Base-by-base conservation (phyloP, 2,797 vertebrate species). In the Poecilia picta region DNA sequence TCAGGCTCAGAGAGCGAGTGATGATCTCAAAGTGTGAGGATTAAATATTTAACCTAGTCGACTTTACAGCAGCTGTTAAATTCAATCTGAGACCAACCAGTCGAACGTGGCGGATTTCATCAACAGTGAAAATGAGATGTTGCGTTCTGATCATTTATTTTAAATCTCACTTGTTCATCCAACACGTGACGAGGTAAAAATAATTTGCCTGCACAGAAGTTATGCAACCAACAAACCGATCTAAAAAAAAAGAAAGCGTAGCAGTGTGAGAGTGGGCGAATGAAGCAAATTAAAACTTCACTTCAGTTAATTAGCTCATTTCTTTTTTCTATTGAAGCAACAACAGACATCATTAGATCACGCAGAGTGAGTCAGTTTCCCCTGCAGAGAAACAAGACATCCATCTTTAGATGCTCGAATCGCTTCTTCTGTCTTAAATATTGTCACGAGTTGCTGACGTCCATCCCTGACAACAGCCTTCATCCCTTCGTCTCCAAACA, bases 241-340 rank as follows among this genome's bases (percentile, higher is more conserved):
- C 64, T 15, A 62, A 45, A 16, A 57, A 72, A 15, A 59, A 28
- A 33, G 33, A 55, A 55, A n/a, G 25, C 13, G 41, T 16, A 77
- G 73, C 46, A 68, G 74, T 33, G 86, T 71, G 82, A 74, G 76
- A 62, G 83, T 76, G 80, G 82, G 84, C 59, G 84, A 75, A 72
- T 8, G 57, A 76, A 78, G 64, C 64, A 84, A 78, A 45, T 62
- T 73, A 49, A 77, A 84, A 84, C 57, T 72, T 76, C 39, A 49
- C 68, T 84, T 79, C 33, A 59, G 43, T 75, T 82, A 79, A 81
- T 79, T 53, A 79, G 55, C 71, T 75, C 8, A 0, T 76, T 46
- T 66, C 28, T 71, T 76, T 36, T 57, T 46, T 64, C 78, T 39
- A 73, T 36, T 74, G 15, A 74, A 72, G 33, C 33, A 78, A 51